Conservation (phyloP, 2,113 vertebrate genomes). For the Hippocampus abdominalis region DNA sequence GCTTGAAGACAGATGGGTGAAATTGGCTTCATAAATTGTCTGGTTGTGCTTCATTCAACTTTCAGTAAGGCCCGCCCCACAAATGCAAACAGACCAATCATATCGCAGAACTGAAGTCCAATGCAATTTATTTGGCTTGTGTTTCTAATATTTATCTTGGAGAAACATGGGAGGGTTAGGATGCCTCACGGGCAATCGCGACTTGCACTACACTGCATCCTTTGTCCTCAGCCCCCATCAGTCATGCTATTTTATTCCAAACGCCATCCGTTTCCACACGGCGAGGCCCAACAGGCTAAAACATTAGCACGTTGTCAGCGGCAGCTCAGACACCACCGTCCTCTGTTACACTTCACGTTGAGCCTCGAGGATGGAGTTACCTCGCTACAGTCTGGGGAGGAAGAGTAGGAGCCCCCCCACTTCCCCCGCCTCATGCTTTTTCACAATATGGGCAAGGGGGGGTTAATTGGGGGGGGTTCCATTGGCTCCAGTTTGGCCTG, state of each 20-base stretch:
- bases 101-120: neutral
- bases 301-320: constrained; percentile 64
- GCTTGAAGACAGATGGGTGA: neutral
- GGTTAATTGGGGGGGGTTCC: constrained; percentile 52
- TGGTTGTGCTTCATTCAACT: neutral
- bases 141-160: neutral
- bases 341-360: constrained; percentile 48
- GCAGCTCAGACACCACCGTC: constrained; percentile 46
- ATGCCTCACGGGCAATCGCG: constrained; percentile 6
- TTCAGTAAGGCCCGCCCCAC: neutral
- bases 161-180: neutral
- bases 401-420: constrained; percentile 33
- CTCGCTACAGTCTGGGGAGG: constrained; percentile 26
- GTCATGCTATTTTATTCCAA: constrained; percentile 58
- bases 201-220: constrained; percentile 30
- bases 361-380: constrained; percentile 50
- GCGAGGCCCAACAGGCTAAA: constrained; percentile 57
- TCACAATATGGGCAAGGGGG: constrained; percentile 29
- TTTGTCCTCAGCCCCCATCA: constrained; percentile 39
- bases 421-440: constrained; percentile 12
- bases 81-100: neutral
- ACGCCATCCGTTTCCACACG: constrained; percentile 57
- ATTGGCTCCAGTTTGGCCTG: constrained; percentile 35
- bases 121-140: neutral
- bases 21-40: neutral